Conservation (phyloP, 2,113 vertebrate genomes). For the Ahaetulla prasina region DNA sequence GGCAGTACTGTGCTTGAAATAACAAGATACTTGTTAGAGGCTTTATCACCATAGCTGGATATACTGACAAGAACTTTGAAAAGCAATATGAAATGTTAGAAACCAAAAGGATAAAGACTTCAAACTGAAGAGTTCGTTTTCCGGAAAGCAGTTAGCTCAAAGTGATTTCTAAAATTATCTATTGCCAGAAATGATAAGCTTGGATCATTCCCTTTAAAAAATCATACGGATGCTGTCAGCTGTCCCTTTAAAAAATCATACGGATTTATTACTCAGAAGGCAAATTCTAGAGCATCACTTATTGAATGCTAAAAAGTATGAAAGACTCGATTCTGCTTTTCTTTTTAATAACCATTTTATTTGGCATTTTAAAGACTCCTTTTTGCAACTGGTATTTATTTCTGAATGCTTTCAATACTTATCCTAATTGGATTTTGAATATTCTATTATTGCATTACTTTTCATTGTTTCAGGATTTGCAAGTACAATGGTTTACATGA, state of each 20-base stretch:
- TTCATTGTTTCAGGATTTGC: background rate
- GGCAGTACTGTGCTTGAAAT: background rate
- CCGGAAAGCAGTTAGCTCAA: slow-evolving; percentile 40
- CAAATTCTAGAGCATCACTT: background rate
- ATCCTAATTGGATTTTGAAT: background rate
- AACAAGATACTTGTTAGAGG: slow-evolving; percentile 1
- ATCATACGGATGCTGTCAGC: background rate
- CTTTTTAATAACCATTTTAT: background rate
- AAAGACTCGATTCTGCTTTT: background rate
- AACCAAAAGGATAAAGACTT: slow-evolving; percentile 11
- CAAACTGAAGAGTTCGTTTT: slow-evolving; percentile 34
- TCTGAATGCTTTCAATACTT: background rate
- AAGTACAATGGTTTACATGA: background rate
- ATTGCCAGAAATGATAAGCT: slow-evolving; percentile 30
- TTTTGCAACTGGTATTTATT: background rate
- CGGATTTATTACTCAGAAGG: background rate
- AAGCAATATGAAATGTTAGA: slow-evolving; percentile 34
- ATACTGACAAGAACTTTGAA: slow-evolving; percentile 40
- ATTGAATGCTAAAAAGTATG: background rate
- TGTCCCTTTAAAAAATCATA: slow-evolving; percentile 1
- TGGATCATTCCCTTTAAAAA: background rate
- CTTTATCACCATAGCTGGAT: slow-evolving; percentile 10
- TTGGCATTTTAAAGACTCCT: background rate
- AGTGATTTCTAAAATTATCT: background rate
- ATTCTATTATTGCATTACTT: background rate